Evolutionary conservation across 35 echinoderm and acorn worm genomes (phyloP).

Genomic region (Chiridota heheva): DNA sequence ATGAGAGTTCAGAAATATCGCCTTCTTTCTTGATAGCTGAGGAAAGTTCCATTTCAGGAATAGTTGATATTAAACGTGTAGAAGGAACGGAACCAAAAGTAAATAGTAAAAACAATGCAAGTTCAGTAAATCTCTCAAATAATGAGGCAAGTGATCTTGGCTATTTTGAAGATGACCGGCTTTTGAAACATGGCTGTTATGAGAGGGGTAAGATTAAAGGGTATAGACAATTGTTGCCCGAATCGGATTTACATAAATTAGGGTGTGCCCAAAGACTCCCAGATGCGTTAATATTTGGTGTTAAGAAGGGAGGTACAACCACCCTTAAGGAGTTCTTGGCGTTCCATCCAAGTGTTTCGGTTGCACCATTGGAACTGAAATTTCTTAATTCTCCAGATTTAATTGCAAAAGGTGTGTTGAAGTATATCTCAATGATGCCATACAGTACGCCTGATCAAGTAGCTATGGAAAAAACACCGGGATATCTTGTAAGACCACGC

Average conservation of each 20-base stretch:
- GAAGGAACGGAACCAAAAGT: too few species aligned
- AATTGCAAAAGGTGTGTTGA: conserved; percentile 13
- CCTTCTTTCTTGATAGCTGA: too few species aligned
- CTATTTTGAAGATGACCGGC: too few species aligned
- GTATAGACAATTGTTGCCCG: conserved; percentile 7
- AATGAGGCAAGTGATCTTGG: too few species aligned
- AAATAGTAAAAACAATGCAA: too few species aligned
- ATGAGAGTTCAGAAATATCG: too few species aligned
- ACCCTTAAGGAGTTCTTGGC: conserved; percentile 70
- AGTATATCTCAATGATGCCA: conserved; percentile 52
- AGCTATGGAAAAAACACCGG: conserved; percentile 60
- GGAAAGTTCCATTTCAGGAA: too few species aligned
- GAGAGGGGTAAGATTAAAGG: conserved; percentile 10
- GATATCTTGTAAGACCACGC: conserved; percentile 37
- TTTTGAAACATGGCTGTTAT: conserved; percentile 35
- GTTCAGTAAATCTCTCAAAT: too few species aligned
- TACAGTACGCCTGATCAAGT: conserved; percentile 58
- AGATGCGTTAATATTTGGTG: conserved; percentile 77
- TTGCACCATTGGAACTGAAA: conserved; percentile 46
- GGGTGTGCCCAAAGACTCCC: conserved; percentile 68
- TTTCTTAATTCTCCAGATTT: conserved; percentile 16
- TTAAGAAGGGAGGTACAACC: conserved; percentile 83
- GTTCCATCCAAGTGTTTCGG: conserved; percentile 72
- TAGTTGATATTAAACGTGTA: too few species aligned
- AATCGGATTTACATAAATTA: conserved; percentile 8